phyloP scores from a whole-genome alignment of 2,113 vertebrate species.

The Nycticebus coucang region DNA sequence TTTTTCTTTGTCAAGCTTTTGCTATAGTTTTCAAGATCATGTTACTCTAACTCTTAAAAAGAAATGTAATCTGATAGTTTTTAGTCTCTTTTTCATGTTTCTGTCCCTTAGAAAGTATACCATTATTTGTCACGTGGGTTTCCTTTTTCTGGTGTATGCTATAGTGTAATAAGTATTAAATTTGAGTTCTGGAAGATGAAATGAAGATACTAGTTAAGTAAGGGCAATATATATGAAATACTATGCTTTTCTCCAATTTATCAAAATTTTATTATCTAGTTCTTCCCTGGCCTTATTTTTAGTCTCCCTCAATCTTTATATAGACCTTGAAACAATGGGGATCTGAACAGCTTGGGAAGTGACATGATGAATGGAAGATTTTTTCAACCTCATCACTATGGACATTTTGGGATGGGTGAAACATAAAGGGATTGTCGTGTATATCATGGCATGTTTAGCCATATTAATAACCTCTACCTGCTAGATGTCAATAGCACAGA shows the following conservation, averaged over 20 bases:
- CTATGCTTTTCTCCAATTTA: slow-evolving; percentile 4
- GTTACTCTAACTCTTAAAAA: slow-evolving; percentile 85
- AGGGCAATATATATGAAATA: background rate
- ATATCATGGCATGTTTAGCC: background rate
- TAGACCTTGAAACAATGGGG: background rate
- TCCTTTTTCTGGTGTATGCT: background rate
- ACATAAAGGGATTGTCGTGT: background rate
- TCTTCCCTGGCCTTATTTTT: background rate
- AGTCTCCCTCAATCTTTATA: background rate
- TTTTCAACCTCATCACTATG: background rate
- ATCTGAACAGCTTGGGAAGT: background rate
- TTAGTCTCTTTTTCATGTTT: slow-evolving; percentile 26
- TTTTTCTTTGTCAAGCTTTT: slow-evolving; percentile 88
- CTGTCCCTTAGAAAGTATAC: background rate
- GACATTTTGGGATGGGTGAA: background rate
- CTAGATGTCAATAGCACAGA: background rate
- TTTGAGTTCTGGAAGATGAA: background rate
- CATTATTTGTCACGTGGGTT: background rate
- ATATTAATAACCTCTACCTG: background rate
- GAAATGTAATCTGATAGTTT: slow-evolving; percentile 86
- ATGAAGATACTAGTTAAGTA: background rate
- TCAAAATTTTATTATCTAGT: background rate
- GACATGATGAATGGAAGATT: background rate
- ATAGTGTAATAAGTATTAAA: background rate
- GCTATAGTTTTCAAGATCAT: slow-evolving; percentile 85